Percentiles rank a stretch among this genome's conserved stretches.
These are phyloP conservation scores for Conus ventricosus DNA, from an alignment of 1,140 invertebrate genomes.

Conservation along the genomic window DNA sequence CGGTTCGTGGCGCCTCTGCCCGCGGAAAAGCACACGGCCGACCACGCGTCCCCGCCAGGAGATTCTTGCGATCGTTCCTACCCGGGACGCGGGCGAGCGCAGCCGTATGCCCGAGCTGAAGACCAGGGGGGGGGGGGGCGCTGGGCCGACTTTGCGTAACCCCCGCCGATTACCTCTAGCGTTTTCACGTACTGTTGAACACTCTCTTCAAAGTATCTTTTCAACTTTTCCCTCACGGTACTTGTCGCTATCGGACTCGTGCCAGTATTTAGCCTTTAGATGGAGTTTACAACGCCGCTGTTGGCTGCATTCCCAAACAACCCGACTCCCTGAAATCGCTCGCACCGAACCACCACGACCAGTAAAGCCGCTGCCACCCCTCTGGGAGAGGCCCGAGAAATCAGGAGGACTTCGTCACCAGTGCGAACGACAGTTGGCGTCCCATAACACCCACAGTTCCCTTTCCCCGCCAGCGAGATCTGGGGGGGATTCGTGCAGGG, in stretches of 20 bases:
- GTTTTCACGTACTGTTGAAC: conserved; percentile 90
- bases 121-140: too few species aligned
- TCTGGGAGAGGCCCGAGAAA: conserved; percentile 81
- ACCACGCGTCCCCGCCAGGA: conserved; percentile 18
- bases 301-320: conserved; percentile 90
- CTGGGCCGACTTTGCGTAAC: conserved; percentile 79
- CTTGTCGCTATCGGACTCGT: conserved; percentile 92
- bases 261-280: conserved; percentile 86
- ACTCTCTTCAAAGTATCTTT: conserved; percentile 92
- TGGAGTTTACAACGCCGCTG: conserved; percentile 88
- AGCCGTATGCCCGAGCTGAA: conserved; percentile 55
- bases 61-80: not conserved
- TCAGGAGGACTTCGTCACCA: conserved; percentile 79
- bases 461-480: conserved; percentile 74
- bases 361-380: conserved; percentile 84
- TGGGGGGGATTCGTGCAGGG: conserved; percentile 80
- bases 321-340: conserved; percentile 80
- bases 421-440: conserved; percentile 58
- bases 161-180: conserved; percentile 82
- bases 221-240: conserved; percentile 94
- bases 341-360: conserved; percentile 74
- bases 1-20: conserved; percentile 45
- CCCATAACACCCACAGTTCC: conserved; percentile 79
- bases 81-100: not conserved
- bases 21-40: conserved; percentile 40